Conservation (phyloP, 2,888 invertebrate species). For the Drosophila nr. perissopoda region DNA sequence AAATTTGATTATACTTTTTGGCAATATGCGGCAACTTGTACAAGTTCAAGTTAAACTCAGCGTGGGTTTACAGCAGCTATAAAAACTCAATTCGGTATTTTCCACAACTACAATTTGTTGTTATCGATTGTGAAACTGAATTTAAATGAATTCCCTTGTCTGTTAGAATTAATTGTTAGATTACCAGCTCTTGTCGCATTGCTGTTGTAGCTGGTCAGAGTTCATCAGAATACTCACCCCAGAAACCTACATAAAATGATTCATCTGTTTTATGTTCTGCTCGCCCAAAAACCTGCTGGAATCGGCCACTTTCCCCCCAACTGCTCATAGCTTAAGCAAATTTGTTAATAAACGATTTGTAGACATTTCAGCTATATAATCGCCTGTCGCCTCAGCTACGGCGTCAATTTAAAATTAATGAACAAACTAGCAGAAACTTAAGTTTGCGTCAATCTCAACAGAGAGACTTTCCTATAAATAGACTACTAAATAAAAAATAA, state of each 20-base stretch:
- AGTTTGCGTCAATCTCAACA: constrained; percentile 61
- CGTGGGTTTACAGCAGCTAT: not conserved
- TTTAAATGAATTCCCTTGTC: not conserved
- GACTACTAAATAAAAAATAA: not conserved
- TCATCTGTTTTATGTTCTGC: not conserved
- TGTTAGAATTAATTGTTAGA: not conserved
- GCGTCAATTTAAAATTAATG: constrained; percentile 57
- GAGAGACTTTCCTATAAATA: constrained; percentile 37
- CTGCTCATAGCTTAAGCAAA: constrained; percentile 19
- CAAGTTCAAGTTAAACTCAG: constrained; percentile 21
- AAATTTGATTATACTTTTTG: constrained; percentile 6
- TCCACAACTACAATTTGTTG: constrained; percentile 7
- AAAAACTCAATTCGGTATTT: not conserved
- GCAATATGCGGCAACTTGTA: not conserved
- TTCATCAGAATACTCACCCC: constrained; percentile 20
- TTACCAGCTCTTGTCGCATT: constrained; percentile 14
- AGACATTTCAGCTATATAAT: constrained; percentile 2
- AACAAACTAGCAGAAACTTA: constrained; percentile 29
- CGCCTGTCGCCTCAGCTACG: not conserved
- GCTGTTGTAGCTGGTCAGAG: constrained; percentile 25
- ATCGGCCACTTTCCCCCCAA: constrained; percentile 6
- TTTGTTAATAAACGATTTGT: constrained; percentile 27
- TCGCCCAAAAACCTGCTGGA: not conserved
- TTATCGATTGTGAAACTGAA: not conserved
- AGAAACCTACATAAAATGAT: not conserved